Conservation (phyloP, 2,888 invertebrate genomes). For the Cephus pygmeus region DNA sequence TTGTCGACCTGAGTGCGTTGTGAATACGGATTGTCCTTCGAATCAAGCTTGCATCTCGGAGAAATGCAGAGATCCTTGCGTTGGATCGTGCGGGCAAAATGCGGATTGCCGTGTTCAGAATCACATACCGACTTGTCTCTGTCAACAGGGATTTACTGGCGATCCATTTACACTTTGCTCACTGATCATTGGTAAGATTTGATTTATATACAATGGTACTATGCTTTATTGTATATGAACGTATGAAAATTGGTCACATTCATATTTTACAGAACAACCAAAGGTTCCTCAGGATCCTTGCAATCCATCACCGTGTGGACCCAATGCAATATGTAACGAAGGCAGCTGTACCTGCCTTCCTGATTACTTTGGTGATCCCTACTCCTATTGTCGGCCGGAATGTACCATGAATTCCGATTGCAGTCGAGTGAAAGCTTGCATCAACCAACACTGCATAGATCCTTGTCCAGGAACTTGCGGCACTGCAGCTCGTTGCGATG, state of each 20-base stretch:
- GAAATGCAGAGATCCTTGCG: constrained; percentile 78
- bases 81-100: constrained; percentile 78
- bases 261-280: constrained; percentile 47
- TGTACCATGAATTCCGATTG: constrained; percentile 81
- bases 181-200: constrained; percentile 59
- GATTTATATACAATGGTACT: not conserved
- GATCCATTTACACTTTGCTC: constrained; percentile 75
- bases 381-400: constrained; percentile 77
- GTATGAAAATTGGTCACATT: not conserved
- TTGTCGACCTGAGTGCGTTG: constrained; percentile 74
- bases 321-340: constrained; percentile 60
- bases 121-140: constrained; percentile 77
- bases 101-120: constrained; percentile 78
- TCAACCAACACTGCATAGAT: constrained; percentile 78
- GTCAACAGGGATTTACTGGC: constrained; percentile 72
- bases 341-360: constrained; percentile 76
- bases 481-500: constrained; percentile 77
- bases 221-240: constrained; percentile 33
- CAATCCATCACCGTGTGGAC: constrained; percentile 81
- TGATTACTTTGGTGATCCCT: constrained; percentile 80
- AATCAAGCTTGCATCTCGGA: constrained; percentile 77
- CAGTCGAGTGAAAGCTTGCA: constrained; percentile 75
- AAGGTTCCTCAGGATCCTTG: constrained; percentile 70
- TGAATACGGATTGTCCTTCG: constrained; percentile 75
- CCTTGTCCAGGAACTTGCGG: constrained; percentile 83